Percentiles rank a stretch among this genome's conserved stretches.
These are phyloP conservation scores for Sphyrna mokarran DNA, from an alignment of 2,113 vertebrate genomes.

Conservation along the genomic window DNA sequence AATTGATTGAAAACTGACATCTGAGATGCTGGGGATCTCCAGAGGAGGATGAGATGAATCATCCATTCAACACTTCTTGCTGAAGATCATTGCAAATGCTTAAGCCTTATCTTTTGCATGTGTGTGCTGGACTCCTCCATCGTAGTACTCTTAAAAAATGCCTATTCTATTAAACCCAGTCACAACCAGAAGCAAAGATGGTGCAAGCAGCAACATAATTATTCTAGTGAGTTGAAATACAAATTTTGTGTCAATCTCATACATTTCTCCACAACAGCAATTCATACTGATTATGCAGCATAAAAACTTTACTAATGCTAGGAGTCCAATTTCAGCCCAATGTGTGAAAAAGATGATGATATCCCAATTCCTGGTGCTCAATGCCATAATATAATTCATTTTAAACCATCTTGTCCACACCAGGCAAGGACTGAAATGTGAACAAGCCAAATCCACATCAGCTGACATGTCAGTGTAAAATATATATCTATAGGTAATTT, in stretches of 20 bases:
- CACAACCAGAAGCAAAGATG: neutral
- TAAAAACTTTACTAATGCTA: neutral
- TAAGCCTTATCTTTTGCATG: too few species aligned
- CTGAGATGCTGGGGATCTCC: too few species aligned
- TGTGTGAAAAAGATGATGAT: neutral
- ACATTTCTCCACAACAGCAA: neutral
- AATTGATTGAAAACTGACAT: too few species aligned
- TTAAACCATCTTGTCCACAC: neutral
- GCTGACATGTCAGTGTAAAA: neutral
- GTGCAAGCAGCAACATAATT: neutral
- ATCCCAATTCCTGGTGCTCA: neutral
- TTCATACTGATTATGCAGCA: neutral
- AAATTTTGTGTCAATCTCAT: neutral
- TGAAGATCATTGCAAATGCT: too few species aligned
- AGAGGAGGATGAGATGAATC: too few species aligned
- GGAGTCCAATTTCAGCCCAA: neutral
- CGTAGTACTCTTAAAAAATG: too few species aligned
- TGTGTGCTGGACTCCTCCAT: too few species aligned
- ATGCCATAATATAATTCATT: neutral
- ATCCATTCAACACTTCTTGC: too few species aligned
- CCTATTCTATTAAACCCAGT: too few species aligned
- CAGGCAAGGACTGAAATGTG: neutral
- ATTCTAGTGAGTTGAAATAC: neutral
- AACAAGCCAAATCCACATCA: neutral
- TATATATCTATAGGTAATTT: slow-evolving; percentile 1